Conservation (phyloP, 2,888 invertebrate species). For the Cephus pulcher region DNA sequence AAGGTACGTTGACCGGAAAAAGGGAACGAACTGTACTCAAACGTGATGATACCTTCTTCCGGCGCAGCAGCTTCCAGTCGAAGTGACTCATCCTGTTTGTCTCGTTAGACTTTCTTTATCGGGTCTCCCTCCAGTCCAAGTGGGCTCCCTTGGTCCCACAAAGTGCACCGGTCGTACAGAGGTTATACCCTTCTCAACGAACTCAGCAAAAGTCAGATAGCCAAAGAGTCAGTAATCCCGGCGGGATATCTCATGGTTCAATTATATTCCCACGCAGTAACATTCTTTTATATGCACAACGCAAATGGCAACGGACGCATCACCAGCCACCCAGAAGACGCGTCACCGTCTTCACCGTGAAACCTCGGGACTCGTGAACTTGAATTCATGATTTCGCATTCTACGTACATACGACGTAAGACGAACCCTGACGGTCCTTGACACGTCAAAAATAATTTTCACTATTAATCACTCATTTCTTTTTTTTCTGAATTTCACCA, state of each 20-base stretch:
- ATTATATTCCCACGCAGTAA: constrained; percentile 43
- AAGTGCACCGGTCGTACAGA: not conserved
- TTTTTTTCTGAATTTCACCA: too few species aligned
- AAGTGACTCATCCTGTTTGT: constrained; percentile 62
- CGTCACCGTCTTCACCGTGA: not conserved
- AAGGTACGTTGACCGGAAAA: not conserved
- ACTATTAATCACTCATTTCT: not conserved
- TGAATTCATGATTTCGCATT: not conserved
- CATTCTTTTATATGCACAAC: constrained; percentile 31
- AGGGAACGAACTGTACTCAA: not conserved
- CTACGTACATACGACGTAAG: not conserved
- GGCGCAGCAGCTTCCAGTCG: constrained; percentile 63
- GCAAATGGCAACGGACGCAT: constrained; percentile 16
- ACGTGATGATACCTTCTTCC: constrained; percentile 58
- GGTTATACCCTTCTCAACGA: not conserved
- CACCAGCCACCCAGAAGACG: constrained; percentile 7
- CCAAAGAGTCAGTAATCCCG: not conserved
- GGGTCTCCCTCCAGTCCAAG: not conserved
- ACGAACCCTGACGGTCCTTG: not conserved
- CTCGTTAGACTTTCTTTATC: constrained; percentile 30
- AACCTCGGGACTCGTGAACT: not conserved
- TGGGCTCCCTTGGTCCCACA: not conserved
- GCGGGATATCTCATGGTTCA: not conserved
- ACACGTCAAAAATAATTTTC: not conserved
- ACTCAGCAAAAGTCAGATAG: not conserved